phyloP scores from a whole-genome alignment of 2,797 vertebrate genomes.

The Peromyscus attwateri region DNA sequence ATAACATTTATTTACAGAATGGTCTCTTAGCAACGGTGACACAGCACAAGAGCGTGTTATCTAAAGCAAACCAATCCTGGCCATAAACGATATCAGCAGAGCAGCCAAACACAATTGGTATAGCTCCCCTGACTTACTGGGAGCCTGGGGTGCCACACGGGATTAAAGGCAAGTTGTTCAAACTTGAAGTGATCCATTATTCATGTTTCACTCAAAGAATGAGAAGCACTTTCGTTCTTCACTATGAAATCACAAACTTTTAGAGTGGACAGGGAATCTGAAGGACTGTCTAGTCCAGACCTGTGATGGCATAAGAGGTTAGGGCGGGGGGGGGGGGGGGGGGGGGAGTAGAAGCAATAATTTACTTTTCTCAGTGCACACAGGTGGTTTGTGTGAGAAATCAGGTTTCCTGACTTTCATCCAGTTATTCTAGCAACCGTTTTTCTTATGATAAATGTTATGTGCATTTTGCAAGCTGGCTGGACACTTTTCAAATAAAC shows the following conservation, averaged over 20 bases:
- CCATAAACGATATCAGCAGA: constrained; percentile 75
- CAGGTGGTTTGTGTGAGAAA: constrained; percentile 14
- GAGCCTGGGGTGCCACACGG: constrained; percentile 26
- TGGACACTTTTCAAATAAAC: neutral
- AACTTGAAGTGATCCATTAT: constrained; percentile 18
- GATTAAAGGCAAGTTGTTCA: constrained; percentile 74
- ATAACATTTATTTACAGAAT: constrained; percentile 81
- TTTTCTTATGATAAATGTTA: constrained; percentile 1
- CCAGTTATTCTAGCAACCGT: neutral
- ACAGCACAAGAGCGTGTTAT: constrained; percentile 76
- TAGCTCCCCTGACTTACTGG: neutral
- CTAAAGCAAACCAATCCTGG: constrained; percentile 82
- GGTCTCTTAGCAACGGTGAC: constrained; percentile 81
- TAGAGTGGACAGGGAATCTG: neutral
- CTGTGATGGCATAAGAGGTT: neutral
- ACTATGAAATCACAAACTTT: constrained; percentile 63
- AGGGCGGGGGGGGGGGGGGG: too few relatives aligned
- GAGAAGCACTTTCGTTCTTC: constrained; percentile 36
- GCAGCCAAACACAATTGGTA: constrained; percentile 47
- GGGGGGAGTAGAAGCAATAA: neutral
- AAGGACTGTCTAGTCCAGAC: neutral
- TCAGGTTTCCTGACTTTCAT: neutral
- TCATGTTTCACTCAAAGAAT: constrained; percentile 33
- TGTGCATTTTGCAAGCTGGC: constrained; percentile 2
- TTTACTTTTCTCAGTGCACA: neutral